These are phyloP conservation scores for Molothrus aeneus DNA, from an alignment of 2,797 vertebrate genomes.

Conservation along the genomic window DNA sequence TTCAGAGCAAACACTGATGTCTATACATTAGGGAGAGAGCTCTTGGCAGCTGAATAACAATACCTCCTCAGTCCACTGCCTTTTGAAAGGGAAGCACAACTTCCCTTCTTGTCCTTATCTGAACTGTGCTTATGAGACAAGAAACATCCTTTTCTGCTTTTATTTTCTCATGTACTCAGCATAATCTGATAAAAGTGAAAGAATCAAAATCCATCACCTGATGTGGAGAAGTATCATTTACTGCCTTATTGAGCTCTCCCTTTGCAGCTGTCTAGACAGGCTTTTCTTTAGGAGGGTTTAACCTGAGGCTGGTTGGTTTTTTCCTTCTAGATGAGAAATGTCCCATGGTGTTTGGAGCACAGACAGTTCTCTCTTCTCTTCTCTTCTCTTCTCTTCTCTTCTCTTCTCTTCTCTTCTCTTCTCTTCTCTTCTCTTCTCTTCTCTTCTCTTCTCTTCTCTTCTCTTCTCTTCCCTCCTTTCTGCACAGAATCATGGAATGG, in stretches of 20 bases:
- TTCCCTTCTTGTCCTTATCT: conserved; percentile 66
- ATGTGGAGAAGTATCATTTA: conserved; percentile 35
- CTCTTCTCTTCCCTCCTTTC: background rate
- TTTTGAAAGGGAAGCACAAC: conserved; percentile 59
- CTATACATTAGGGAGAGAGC: conserved; percentile 62
- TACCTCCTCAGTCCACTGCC: conserved; percentile 63
- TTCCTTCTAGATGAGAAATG: background rate
- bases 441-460: too few relatives aligned
- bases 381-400: background rate
- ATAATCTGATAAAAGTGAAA: conserved; percentile 68
- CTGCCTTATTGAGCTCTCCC: conserved; percentile 5
- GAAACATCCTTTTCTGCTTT: conserved; percentile 61
- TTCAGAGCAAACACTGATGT: conserved; percentile 54
- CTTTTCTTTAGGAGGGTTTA: background rate
- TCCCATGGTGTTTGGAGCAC: background rate
- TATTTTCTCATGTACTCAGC: conserved; percentile 62
- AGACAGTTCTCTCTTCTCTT: background rate
- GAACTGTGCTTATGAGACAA: conserved; percentile 60
- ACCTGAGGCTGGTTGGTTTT: background rate
- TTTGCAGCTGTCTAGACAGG: background rate
- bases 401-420: background rate
- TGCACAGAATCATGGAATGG: background rate
- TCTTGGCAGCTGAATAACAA: conserved; percentile 67
- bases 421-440: too few relatives aligned
- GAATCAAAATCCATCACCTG: conserved; percentile 62